Percentiles rank a stretch among this genome's conserved stretches.
These are phyloP conservation scores for Mus musculus DNA, from an alignment of 2,113 vertebrate species.

Conservation along the genomic window DNA sequence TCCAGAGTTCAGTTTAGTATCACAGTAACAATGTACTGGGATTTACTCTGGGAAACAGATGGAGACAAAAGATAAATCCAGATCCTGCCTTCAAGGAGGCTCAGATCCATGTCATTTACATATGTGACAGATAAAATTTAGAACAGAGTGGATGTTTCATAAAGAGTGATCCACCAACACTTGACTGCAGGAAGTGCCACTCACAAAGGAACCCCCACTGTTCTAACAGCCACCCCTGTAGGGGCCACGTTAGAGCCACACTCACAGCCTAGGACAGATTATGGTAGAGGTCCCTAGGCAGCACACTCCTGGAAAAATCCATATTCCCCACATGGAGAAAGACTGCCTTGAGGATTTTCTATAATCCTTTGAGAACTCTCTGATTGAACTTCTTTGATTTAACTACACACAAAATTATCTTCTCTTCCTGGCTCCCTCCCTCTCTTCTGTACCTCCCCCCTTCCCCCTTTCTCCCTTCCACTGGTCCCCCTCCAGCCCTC, in stretches of 20 bases:
- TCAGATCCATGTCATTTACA: neutral
- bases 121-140: neutral
- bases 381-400: neutral
- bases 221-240: neutral
- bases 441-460: neutral
- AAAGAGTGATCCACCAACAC: neutral
- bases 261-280: too few relatives aligned
- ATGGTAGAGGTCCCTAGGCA: fast-evolving
- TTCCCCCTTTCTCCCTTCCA: neutral
- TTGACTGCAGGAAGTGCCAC: neutral
- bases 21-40: neutral
- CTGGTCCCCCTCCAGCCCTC: too few relatives aligned
- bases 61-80: neutral
- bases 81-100: neutral
- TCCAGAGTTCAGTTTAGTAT: neutral
- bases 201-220: neutral
- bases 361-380: neutral
- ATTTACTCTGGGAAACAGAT: neutral
- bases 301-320: neutral
- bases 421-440: neutral
- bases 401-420: neutral
- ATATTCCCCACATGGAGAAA: neutral
- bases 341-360: neutral
- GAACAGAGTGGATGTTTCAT: neutral
- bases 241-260: neutral